Conservation (phyloP, 2,113 vertebrate species). For the Psilopsiagon aurifrons region DNA sequence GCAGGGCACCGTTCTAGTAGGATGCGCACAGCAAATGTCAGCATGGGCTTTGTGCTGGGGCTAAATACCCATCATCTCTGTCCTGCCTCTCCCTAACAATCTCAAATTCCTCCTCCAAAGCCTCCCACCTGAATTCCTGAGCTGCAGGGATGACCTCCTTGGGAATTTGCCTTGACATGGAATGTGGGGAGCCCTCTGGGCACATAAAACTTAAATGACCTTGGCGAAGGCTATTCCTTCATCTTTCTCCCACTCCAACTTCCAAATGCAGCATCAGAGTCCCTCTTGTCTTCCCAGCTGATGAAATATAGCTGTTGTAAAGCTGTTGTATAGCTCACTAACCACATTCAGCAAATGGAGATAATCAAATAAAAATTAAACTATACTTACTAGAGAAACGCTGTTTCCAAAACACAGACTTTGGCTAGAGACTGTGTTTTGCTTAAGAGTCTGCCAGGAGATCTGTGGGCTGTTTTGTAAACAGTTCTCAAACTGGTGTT, state of each 20-base stretch:
- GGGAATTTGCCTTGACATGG: fast-evolving
- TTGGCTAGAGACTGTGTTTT: constrained; percentile 39
- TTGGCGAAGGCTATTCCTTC: background rate
- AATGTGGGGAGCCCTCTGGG: background rate
- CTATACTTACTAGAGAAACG: constrained; percentile 15
- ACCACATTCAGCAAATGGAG: constrained; percentile 13
- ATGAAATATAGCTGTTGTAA: constrained; percentile 18
- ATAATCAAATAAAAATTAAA: constrained; percentile 38
- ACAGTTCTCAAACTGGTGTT: constrained; percentile 30
- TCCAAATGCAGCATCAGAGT: background rate
- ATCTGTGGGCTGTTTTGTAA: constrained; percentile 52
- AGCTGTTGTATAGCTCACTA: constrained; percentile 25
- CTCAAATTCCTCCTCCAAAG: background rate
- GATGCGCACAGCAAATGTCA: background rate
- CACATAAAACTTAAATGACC: background rate
- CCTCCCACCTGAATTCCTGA: background rate
- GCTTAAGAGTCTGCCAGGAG: constrained; percentile 33
- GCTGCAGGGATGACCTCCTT: background rate
- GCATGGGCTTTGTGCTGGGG: fast-evolving
- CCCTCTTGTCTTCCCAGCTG: background rate
- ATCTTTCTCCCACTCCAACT: background rate
- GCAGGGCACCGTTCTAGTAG: background rate
- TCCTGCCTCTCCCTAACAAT: background rate
- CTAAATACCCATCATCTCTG: background rate
- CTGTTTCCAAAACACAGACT: constrained; percentile 44